Evolutionary conservation across 2,888 invertebrate genomes (phyloP).

Genomic region (Magallana nippona): DNA sequence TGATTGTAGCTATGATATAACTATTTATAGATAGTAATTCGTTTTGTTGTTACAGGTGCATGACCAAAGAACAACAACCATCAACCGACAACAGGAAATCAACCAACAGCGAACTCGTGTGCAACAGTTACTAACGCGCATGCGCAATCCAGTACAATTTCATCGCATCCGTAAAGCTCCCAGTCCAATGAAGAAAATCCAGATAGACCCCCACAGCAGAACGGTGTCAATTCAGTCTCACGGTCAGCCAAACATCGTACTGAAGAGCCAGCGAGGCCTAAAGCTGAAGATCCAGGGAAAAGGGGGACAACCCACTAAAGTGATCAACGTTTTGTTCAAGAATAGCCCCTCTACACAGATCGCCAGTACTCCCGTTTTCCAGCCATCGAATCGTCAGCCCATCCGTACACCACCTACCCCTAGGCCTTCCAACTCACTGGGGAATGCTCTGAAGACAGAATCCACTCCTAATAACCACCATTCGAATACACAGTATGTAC

Average conservation of each 20-base stretch:
- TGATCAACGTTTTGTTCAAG: background rate
- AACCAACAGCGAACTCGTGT: background rate
- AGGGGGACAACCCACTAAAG: background rate
- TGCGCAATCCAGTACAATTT: background rate
- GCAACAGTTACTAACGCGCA: constrained; percentile 6
- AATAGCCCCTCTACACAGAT: background rate
- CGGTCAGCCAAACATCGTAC: background rate
- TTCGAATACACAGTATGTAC: background rate
- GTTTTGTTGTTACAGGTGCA: background rate
- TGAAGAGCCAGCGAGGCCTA: background rate
- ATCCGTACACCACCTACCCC: background rate
- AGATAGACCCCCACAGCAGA: background rate
- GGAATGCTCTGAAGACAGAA: background rate
- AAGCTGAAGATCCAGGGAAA: background rate
- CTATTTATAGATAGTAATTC: too few species aligned
- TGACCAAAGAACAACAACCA: background rate
- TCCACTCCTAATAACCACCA: background rate
- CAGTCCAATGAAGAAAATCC: background rate
- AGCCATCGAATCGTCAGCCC: background rate
- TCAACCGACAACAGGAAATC: background rate
- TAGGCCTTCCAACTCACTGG: background rate
- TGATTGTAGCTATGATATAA: background rate
- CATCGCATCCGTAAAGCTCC: background rate
- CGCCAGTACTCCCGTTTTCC: background rate
- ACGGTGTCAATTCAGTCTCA: background rate